Conservation (phyloP, 2,113 vertebrate species). For the Sialia sialis region DNA sequence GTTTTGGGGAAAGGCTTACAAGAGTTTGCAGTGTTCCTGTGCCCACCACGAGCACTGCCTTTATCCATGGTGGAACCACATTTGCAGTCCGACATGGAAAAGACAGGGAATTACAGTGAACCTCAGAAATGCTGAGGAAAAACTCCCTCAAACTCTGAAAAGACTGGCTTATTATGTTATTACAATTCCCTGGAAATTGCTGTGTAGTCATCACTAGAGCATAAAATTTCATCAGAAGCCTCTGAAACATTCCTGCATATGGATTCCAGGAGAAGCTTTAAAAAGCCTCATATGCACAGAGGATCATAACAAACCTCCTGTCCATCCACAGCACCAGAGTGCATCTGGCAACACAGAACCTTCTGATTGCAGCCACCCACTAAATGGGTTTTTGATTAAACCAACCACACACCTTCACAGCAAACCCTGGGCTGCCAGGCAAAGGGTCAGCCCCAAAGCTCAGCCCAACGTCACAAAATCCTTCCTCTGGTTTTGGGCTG, state of each 20-base stretch:
- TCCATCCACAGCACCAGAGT: background rate
- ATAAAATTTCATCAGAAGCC: conserved; percentile 29
- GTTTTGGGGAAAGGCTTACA: conserved; percentile 22
- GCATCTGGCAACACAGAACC: background rate
- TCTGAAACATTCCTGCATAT: background rate
- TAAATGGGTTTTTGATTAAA: conserved; percentile 19
- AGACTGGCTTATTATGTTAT: conserved; percentile 24
- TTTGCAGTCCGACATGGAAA: conserved; percentile 25
- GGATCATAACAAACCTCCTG: background rate
- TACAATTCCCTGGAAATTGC: conserved; percentile 58
- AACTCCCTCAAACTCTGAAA: conserved; percentile 1
- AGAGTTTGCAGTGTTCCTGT: background rate
- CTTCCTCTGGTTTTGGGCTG: conserved; percentile 38
- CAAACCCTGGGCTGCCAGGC: background rate
- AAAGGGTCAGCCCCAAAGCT: conserved; percentile 19
- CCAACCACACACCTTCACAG: background rate
- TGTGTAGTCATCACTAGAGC: conserved; percentile 8
- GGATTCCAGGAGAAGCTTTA: background rate
- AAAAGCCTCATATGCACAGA: background rate
- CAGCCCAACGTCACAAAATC: background rate
- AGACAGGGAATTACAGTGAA: background rate
- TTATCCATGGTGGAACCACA: background rate
- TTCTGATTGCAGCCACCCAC: background rate
- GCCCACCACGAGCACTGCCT: background rate
- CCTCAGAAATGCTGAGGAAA: conserved; percentile 44